Percentiles rank a stretch among this genome's conserved stretches.
Conservation (phyloP, 2,888 invertebrate genomes). For the Bellardia bayeri region DNA sequence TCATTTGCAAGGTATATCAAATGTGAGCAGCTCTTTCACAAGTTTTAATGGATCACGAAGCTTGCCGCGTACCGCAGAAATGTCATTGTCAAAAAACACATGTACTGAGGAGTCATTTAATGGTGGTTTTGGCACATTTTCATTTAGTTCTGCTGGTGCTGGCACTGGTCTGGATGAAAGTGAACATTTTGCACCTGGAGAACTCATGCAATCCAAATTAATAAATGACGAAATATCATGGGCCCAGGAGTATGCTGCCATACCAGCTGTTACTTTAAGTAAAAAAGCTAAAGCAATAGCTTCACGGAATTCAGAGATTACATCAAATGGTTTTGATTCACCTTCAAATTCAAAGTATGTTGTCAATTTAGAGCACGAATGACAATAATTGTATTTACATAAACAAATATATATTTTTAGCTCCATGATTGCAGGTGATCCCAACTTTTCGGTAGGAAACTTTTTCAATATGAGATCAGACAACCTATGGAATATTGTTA, state of each 20-base stretch:
- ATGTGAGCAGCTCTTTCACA: conserved; percentile 57
- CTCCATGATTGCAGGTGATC: conserved; percentile 78
- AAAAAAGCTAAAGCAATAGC: conserved; percentile 77
- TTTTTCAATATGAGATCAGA: conserved; percentile 82
- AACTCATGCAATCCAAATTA: conserved; percentile 81
- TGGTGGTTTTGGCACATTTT: conserved; percentile 74
- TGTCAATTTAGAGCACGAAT: background rate
- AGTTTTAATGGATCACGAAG: conserved; percentile 76
- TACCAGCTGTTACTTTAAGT: conserved; percentile 80
- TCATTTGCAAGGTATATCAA: background rate
- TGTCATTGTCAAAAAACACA: conserved; percentile 76
- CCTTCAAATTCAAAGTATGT: conserved; percentile 76
- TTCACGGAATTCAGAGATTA: conserved; percentile 34
- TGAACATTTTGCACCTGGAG: conserved; percentile 81
- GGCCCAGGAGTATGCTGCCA: conserved; percentile 82
- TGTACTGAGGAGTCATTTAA: conserved; percentile 75
- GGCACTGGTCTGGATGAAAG: conserved; percentile 51
- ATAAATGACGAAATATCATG: conserved; percentile 81
- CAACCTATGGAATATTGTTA: conserved; percentile 79
- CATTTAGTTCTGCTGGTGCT: conserved; percentile 73
- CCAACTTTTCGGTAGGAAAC: conserved; percentile 81
- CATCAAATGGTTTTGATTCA: conserved; percentile 71
- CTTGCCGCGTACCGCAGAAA: conserved; percentile 81
- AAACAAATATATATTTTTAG: conserved; percentile 67
- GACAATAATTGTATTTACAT: background rate